These are phyloP conservation scores for Ischnura elegans DNA, from an alignment of 2,888 invertebrate genomes.

Conservation along the genomic window DNA sequence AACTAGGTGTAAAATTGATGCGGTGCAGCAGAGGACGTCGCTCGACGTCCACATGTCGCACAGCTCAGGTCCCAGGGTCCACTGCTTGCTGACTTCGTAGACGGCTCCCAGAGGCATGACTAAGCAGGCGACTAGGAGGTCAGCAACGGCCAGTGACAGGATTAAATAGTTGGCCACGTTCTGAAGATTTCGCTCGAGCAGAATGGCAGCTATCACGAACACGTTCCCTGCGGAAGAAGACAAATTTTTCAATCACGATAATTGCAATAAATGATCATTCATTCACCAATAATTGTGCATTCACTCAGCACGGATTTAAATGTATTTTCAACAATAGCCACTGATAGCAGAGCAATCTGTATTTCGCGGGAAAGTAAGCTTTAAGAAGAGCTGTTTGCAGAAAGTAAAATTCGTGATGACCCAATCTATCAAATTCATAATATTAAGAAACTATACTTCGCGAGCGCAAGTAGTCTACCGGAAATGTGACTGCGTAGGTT, in stretches of 20 bases:
- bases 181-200: conserved; percentile 91
- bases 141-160: conserved; percentile 93
- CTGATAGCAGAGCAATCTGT: too few species aligned
- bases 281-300: too few species aligned
- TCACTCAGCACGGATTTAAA: too few species aligned
- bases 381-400: too few species aligned
- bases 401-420: too few species aligned
- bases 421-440: too few species aligned
- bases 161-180: conserved; percentile 95
- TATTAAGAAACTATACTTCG: too few species aligned
- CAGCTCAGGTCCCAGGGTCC: conserved; percentile 91
- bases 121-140: conserved; percentile 91
- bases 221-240: conserved; percentile 87
- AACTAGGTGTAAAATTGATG: conserved; percentile 89
- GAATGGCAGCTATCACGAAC: conserved; percentile 95
- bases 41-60: conserved; percentile 97
- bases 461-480: too few species aligned
- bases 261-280: too few species aligned
- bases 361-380: too few species aligned
- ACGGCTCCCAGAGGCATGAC: conserved; percentile 88
- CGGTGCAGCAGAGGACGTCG: conserved; percentile 94
- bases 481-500: too few species aligned
- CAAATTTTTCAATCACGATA: conserved; percentile 41
- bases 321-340: too few species aligned
- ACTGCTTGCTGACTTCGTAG: conserved; percentile 88